Conservation (phyloP, 2,888 invertebrate species). For the Homarus gammarus region DNA sequence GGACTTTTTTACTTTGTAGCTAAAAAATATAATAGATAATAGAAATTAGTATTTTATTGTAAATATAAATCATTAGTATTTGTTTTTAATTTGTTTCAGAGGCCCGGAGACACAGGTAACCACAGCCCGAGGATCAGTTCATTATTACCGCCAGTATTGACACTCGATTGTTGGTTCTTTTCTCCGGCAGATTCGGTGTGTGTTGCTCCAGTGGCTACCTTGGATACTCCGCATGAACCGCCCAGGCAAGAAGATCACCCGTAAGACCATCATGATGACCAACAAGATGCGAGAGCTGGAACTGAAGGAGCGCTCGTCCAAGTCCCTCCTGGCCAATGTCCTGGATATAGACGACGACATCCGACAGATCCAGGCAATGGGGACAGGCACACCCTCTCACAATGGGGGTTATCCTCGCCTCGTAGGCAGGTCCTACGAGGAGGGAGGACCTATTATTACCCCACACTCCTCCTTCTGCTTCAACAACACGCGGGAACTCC, state of each 20-base stretch:
- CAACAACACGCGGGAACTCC: constrained; percentile 86
- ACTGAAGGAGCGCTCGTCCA: constrained; percentile 94
- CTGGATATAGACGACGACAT: constrained; percentile 98
- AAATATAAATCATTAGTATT: no score
- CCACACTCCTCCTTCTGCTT: constrained; percentile 76
- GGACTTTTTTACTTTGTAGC: no score
- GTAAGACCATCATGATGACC: constrained; percentile 84
- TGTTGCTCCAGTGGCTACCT: constrained; percentile 98
- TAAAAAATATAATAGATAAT: no score
- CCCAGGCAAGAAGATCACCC: constrained; percentile 82
- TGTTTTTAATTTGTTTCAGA: no score
- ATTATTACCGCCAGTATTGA: not conserved
- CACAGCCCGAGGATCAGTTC: no score
- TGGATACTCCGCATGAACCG: constrained; percentile 96
- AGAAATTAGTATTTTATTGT: no score
- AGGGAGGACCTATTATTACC: constrained; percentile 75
- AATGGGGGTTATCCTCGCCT: constrained; percentile 79
- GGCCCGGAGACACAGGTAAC: no score
- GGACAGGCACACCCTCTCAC: constrained; percentile 83
- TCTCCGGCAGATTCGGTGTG: constrained; percentile 87
- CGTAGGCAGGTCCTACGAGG: constrained; percentile 76
- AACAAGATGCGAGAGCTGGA: constrained; percentile 91
- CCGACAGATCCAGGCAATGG: constrained; percentile 77
- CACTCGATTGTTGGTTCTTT: no score
- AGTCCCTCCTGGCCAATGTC: constrained; percentile 96